Evolutionary conservation across 2,113 vertebrate genomes (phyloP), one percentile per base, ranked within the genome.

Genomic region (Smithornis capensis): DNA sequence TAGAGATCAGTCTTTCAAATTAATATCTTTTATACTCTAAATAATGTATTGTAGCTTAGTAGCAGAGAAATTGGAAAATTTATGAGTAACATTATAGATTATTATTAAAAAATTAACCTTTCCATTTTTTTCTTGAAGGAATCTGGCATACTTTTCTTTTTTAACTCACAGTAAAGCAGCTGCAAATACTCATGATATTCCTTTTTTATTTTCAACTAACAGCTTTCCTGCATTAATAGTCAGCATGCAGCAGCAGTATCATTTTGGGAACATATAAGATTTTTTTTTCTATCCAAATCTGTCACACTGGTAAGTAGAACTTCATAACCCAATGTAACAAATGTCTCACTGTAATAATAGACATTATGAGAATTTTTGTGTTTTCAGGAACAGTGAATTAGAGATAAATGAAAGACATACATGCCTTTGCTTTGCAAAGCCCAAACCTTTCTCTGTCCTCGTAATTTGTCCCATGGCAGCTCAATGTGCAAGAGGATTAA

Each of bases 61-160:
- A 89, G 88, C 38, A 94, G 52, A 81, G 68, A 94, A 95, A 94
- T 86, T 93, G 92, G 93, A 94, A 96, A 93, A 97, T 64, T 87
- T 89, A 94, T 92, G 76, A 94, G 68, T 86, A 90, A 83, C 17
- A 52, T 71, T 81, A 88, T 12, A 89, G 62, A 76, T 33, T 5
- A 52, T 86, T 86, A 90, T n/a, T 94, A 71, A 93, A 96, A 96
- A 92, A 95, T 86, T 93, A 96, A 93, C 88, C 63, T 90, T 74
- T 90, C 19, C 1, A 8, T 81, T 57, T 62, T 60, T 62, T 70
- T 37, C 62, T 82, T 75, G 49, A 80, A 79, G 22, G 15, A 92
- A 92, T 69, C 31, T 19, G 5, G 38, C 38, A 77, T 31, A 24
- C 3, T 57, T 7, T 50, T 91, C 27, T 67, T 60, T 94, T 82